Evolutionary conservation across 2,113 vertebrate species (phyloP).

Genomic region (Malurus cyaneus): DNA sequence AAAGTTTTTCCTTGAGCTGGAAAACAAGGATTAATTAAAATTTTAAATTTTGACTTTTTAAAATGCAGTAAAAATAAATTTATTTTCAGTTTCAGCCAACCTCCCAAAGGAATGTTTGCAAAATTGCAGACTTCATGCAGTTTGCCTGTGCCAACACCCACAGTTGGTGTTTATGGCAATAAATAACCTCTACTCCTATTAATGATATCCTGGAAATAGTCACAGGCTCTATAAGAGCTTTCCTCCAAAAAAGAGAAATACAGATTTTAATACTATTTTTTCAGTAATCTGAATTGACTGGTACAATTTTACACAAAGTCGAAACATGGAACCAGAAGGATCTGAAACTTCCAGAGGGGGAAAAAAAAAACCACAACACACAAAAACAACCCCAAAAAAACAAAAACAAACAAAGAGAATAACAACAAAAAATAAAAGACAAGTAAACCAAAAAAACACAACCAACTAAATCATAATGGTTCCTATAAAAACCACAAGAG

Average conservation of each 20-base stretch:
- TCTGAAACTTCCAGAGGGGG: not conserved
- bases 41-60: accelerated
- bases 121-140: not conserved
- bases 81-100: not conserved
- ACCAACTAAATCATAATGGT: not conserved
- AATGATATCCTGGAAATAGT: not conserved
- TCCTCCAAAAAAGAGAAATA: not conserved
- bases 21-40: not conserved
- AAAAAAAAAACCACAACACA: too few species aligned
- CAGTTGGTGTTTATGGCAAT: not conserved
- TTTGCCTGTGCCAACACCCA: not conserved
- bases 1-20: not conserved
- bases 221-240: not conserved
- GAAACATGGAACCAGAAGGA: not conserved
- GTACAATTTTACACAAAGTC: not conserved
- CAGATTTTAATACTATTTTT: not conserved
- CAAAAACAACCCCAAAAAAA: too few species aligned
- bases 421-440: too few species aligned
- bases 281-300: not conserved
- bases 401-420: not conserved
- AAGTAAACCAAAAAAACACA: not conserved
- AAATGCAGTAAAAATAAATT: not conserved
- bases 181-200: not conserved
- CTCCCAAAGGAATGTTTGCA: not conserved
- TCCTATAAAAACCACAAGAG: not conserved